Evolutionary conservation across 2,888 invertebrate genomes (phyloP).

Genomic region (Metopia argyrocephala): DNA sequence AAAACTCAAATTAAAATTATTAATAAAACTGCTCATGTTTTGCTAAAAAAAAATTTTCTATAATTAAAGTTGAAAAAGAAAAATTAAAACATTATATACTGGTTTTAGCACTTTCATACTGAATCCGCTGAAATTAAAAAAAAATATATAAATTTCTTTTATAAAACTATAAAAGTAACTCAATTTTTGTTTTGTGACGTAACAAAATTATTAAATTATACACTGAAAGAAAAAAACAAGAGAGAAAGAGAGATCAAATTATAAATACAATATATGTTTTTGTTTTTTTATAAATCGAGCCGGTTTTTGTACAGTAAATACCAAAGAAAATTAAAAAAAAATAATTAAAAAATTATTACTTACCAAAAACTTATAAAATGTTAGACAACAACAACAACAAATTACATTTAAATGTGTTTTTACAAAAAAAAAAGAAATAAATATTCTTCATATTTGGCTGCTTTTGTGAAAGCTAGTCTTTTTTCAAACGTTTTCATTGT

Average conservation of each 20-base stretch:
- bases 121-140: conserved; percentile 57
- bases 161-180: neutral
- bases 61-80: neutral
- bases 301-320: conserved; percentile 31
- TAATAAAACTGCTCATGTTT: conserved; percentile 44
- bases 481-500: neutral
- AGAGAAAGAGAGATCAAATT: conserved; percentile 14
- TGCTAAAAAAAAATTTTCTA: too few relatives aligned
- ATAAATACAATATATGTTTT: neutral
- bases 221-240: conserved; percentile 59
- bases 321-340: conserved; percentile 37
- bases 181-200: conserved; percentile 31
- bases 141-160: conserved; percentile 26
- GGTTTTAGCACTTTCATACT: conserved; percentile 47
- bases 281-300: conserved; percentile 45
- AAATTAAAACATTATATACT: neutral
- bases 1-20: conserved; percentile 2
- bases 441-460: conserved; percentile 40
- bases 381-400: conserved; percentile 53
- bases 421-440: conserved; percentile 52
- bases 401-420: conserved; percentile 58
- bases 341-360: conserved; percentile 59
- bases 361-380: conserved; percentile 62
- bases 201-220: conserved; percentile 60
- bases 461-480: neutral